A percentile compares a stretch with the other conserved stretches of the same genome.
These are phyloP conservation scores for Gambusia yucatana DNA, from an alignment of 2,797 vertebrate genomes.

Conservation along the genomic window DNA sequence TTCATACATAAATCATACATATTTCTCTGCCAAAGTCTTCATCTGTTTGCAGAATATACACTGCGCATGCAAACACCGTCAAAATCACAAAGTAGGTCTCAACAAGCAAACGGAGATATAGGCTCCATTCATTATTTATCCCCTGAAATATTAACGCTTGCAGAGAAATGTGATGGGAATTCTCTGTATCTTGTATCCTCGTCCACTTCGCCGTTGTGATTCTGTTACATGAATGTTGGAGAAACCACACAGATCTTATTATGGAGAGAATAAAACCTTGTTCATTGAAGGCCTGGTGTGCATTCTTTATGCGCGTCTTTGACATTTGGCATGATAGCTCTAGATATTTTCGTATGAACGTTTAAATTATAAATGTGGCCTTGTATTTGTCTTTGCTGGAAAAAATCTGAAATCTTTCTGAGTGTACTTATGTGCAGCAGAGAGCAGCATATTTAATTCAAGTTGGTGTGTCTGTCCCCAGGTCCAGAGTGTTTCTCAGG, in stretches of 20 bases:
- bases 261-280: conserved; percentile 32
- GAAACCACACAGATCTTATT: conserved; percentile 27
- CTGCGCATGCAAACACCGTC: conserved; percentile 29
- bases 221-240: conserved; percentile 47
- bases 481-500: conserved; percentile 90
- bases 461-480: conserved; percentile 58
- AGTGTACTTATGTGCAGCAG: not conserved
- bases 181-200: conserved; percentile 51
- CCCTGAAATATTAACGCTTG: conserved; percentile 67
- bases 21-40: conserved; percentile 21
- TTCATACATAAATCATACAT: conserved; percentile 2
- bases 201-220: conserved; percentile 49
- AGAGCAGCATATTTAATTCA: not conserved
- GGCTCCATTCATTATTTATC: conserved; percentile 71
- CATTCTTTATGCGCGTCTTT: conserved; percentile 42
- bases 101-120: conserved; percentile 50
- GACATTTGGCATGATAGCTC: conserved; percentile 23
- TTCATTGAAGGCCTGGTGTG: conserved; percentile 33
- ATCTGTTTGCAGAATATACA: conserved; percentile 28
- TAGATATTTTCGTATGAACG: conserved; percentile 26
- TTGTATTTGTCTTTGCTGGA: conserved; percentile 3
- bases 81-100: conserved; percentile 56
- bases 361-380: conserved; percentile 49
- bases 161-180: conserved; percentile 48
- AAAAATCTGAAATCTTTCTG: conserved; percentile 8